Evolutionary conservation across 2,113 vertebrate species (phyloP), one percentile per base, ranked within the genome.

Genomic region (Neodontobutis hainanensis): DNA sequence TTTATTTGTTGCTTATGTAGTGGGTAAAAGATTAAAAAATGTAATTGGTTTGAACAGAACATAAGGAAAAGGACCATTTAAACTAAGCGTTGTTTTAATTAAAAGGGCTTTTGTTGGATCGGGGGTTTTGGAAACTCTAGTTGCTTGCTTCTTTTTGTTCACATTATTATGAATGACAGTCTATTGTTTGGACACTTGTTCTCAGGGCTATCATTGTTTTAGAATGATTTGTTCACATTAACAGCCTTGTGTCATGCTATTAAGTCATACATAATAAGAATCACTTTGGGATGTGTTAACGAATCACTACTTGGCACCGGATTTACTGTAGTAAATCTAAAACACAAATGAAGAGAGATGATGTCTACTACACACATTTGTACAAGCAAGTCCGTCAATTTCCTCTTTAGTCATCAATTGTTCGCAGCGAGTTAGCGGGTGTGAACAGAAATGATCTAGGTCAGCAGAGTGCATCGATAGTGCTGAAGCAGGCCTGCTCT

Each of bases 391-490:
- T 19, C 19, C 19, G 19, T 27, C 38, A 3, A 27, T 38, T 51
- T 19, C 6, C 57, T 51, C 58, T 65, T 77, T 16, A 65, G 45
- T 57, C 27, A 43, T 35, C 61, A 61, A 78, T 74, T 69, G 60
- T 58, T 64, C 59, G 52, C 60, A 3, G 63, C 74, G 46, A n/a
- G 27, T 67, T 5, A 16, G 50, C 48, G 67, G 60, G 57, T 61
- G 78, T 75, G 65, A 78, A 49, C 55, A 68, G 65, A 65, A 80
- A 75, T 47, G 64, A 82, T 82, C 9, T 71, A 61, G 85, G 83
- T 83, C 81, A 80, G 74, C 74, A 63, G 46, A 10, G 69, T 3
- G 44, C 42, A 64, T 40, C 38, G 38, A 35, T 10, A 36, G 16
- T 35, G 59, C 61, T 70, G 49, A 38, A 49, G 49, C 36, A 8